Percentiles rank a stretch among this genome's conserved stretches.
These are phyloP conservation scores for Bursaphelenchus mucronatus DNA, from an alignment of 1,140 invertebrate species.

Conservation along the genomic window DNA sequence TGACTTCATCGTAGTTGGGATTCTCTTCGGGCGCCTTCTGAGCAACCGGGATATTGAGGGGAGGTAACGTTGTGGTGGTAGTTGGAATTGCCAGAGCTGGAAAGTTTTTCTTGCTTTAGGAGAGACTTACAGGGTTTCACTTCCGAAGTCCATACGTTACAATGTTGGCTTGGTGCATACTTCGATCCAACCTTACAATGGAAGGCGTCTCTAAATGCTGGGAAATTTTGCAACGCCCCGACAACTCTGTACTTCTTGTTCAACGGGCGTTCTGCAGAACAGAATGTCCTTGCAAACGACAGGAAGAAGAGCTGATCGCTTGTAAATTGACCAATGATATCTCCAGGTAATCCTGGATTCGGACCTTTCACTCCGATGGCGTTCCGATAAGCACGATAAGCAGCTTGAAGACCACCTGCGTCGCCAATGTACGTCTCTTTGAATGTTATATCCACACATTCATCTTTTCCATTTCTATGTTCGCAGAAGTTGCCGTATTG, in stretches of 20 bases:
- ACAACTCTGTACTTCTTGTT: constrained; percentile 22
- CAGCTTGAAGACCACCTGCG: constrained; percentile 47
- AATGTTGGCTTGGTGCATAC: constrained; percentile 48
- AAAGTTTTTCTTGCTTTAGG: too few species aligned
- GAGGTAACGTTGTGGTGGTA: too few species aligned
- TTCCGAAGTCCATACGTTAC: constrained; percentile 48
- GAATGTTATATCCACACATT: not conserved
- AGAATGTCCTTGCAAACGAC: constrained; percentile 33
- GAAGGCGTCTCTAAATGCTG: constrained; percentile 54
- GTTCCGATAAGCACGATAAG: constrained; percentile 45
- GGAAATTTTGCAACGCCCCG: constrained; percentile 49
- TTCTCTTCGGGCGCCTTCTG: too few species aligned
- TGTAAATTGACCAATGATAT: constrained; percentile 39
- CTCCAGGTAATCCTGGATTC: constrained; percentile 35
- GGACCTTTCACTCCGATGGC: constrained; percentile 35
- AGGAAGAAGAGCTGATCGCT: constrained; percentile 52
- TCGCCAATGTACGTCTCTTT: not conserved
- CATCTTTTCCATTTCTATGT: constrained; percentile 28
- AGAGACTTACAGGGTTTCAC: not conserved
- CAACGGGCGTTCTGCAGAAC: constrained; percentile 26
- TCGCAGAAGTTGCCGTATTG: constrained; percentile 51
- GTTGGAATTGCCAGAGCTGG: too few species aligned
- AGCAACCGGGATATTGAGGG: too few species aligned
- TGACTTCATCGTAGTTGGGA: too few species aligned
- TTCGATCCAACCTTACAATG: constrained; percentile 39